Percentiles rank a stretch among this genome's conserved stretches.
Conservation (phyloP, 2,113 vertebrate genomes). For the Cynoglossus semilaevis region DNA sequence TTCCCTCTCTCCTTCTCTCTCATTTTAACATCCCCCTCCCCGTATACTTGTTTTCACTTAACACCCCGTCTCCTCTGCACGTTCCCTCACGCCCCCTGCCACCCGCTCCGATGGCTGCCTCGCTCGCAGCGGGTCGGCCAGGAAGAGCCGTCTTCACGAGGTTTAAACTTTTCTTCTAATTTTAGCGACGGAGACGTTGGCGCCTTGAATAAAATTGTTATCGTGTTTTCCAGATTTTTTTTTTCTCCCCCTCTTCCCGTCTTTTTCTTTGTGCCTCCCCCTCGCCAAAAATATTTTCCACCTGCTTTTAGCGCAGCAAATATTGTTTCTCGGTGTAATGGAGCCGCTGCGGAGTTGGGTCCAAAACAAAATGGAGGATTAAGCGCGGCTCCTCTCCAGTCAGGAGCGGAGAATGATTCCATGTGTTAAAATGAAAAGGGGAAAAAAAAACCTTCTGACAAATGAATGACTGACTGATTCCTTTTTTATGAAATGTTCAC, state of each 20-base stretch:
- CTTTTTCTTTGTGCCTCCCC: background rate
- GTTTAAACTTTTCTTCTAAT: constrained; percentile 18
- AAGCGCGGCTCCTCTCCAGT: constrained; percentile 52
- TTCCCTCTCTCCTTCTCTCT: constrained; percentile 30
- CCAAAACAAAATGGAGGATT: constrained; percentile 76
- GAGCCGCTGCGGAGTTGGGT: constrained; percentile 54
- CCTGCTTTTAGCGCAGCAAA: constrained; percentile 38
- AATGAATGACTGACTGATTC: constrained; percentile 14
- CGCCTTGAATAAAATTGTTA: constrained; percentile 24
- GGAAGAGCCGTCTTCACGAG: constrained; percentile 15
- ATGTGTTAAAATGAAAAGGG: background rate
- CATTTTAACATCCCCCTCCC: constrained; percentile 56
- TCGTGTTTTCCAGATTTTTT: constrained; percentile 27
- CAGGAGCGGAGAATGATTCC: constrained; percentile 34
- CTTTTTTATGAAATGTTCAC: background rate
- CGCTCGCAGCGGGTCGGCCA: constrained; percentile 27
- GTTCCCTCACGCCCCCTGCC: constrained; percentile 23
- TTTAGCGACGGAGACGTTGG: constrained; percentile 6
- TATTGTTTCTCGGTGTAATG: constrained; percentile 32
- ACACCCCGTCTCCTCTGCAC: constrained; percentile 43
- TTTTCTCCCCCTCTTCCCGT: background rate
- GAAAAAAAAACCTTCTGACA: background rate
- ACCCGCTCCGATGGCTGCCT: constrained; percentile 29
- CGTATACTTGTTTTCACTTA: constrained; percentile 50
- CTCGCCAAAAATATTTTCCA: constrained; percentile 37